phyloP scores from a whole-genome alignment of 2,113 vertebrate genomes.

The Nibea albiflora region DNA sequence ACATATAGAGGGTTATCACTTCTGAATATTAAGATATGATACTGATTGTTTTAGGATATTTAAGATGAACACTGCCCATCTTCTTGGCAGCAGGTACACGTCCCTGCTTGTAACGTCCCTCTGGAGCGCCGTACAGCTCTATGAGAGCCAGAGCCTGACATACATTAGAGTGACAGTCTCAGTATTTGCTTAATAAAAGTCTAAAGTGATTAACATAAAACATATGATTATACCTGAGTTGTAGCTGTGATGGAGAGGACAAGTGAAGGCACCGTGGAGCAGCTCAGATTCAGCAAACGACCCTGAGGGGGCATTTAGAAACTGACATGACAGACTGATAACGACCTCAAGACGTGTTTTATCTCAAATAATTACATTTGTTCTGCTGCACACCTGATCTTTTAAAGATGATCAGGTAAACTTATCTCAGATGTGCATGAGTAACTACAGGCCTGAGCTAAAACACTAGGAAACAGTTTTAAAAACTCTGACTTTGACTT shows the following conservation, averaged over 20 bases:
- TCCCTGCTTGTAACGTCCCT: constrained; percentile 94
- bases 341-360: neutral
- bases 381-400: neutral
- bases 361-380: constrained; percentile 4
- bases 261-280: constrained; percentile 95
- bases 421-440: neutral
- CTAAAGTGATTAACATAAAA: neutral
- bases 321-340: neutral
- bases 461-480: no score
- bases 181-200: neutral
- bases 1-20: neutral
- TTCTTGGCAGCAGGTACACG: constrained; percentile 94
- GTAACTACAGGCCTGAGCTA: neutral
- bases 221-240: constrained; percentile 85
- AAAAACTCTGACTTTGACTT: no score
- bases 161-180: neutral
- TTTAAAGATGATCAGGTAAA: neutral
- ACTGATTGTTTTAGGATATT: neutral
- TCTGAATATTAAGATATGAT: neutral
- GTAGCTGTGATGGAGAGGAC: constrained; percentile 95
- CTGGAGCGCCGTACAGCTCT: constrained; percentile 93
- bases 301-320: constrained; percentile 81
- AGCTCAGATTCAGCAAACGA: constrained; percentile 94
- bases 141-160: constrained; percentile 83
- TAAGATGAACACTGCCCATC: constrained; percentile 87